Evolutionary conservation across 2,888 invertebrate species (phyloP).

Genomic region (Nomada hirtipes): DNA sequence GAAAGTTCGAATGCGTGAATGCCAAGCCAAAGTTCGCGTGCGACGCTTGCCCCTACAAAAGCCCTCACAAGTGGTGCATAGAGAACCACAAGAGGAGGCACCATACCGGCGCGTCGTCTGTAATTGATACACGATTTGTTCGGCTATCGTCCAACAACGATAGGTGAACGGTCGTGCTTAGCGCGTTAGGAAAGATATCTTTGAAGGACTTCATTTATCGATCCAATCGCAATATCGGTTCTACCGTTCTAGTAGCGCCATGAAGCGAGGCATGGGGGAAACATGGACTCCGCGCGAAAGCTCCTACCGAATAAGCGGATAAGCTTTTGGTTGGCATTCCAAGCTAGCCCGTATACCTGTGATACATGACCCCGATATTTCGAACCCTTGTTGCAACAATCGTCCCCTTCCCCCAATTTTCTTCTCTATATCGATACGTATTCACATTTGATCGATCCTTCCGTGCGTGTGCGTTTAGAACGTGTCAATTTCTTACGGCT

Average conservation of each 20-base stretch:
- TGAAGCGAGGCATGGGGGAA: too few species aligned
- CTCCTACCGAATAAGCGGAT: too few species aligned
- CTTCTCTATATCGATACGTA: not conserved
- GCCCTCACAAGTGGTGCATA: conserved; percentile 81
- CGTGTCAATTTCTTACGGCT: not conserved
- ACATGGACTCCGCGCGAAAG: too few species aligned
- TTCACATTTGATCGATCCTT: not conserved
- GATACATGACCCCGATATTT: conserved; percentile 3
- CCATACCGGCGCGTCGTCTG: conserved; percentile 50
- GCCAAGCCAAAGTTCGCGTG: conserved; percentile 77
- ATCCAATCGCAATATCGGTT: too few species aligned
- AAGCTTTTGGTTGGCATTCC: not conserved
- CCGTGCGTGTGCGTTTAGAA: not conserved
- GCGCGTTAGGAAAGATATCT: not conserved
- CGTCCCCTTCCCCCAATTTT: not conserved
- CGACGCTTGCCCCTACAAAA: conserved; percentile 76
- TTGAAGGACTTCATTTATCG: too few species aligned
- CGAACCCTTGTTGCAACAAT: not conserved
- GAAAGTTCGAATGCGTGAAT: conserved; percentile 81
- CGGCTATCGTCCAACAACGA: not conserved
- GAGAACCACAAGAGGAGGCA: conserved; percentile 78
- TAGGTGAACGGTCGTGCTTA: not conserved
- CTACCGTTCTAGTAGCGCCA: too few species aligned
- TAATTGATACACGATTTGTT: conserved; percentile 21
- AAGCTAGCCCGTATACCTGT: conserved; percentile 13